Percentiles rank a stretch among this genome's conserved stretches.
Evolutionary conservation across 2,797 vertebrate genomes (phyloP).

Genomic region (Leptodactylus fallax): DNA sequence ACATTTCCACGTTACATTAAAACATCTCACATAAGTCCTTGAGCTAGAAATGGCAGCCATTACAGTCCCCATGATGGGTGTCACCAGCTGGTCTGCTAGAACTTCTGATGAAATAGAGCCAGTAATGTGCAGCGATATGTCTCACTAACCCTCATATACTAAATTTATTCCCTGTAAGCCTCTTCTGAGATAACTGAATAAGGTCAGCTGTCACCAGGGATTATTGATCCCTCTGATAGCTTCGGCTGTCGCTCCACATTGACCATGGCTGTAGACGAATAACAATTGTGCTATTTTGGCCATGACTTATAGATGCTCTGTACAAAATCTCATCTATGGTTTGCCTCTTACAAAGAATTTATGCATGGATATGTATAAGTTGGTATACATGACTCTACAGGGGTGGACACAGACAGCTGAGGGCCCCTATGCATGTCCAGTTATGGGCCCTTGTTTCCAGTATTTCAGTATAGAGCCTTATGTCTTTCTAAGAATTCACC

Average conservation of each 20-base stretch:
- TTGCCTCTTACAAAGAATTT: too few species aligned
- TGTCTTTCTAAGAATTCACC: too few species aligned
- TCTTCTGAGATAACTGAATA: neutral
- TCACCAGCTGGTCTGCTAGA: neutral
- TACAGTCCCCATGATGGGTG: neutral
- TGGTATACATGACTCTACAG: too few species aligned
- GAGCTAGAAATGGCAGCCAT: neutral
- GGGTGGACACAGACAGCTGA: too few species aligned
- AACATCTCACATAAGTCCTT: neutral
- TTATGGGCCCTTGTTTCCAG: too few species aligned
- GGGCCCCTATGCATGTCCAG: too few species aligned
- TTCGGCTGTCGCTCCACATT: neutral
- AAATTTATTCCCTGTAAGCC: slow-evolving; percentile 13
- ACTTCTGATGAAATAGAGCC: neutral
- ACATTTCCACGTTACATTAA: neutral
- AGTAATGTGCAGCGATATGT: neutral
- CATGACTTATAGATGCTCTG: neutral
- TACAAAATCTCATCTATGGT: too few species aligned
- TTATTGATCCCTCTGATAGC: slow-evolving; percentile 19
- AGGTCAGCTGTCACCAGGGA: slow-evolving; percentile 12
- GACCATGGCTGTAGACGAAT: neutral
- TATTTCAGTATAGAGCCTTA: too few species aligned
- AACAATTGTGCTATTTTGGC: neutral
- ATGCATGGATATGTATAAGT: too few species aligned
- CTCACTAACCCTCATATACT: slow-evolving; percentile 1